These are phyloP conservation scores for Ypsolopha scabrella DNA, from an alignment of 2,888 invertebrate genomes.

Conservation along the genomic window DNA sequence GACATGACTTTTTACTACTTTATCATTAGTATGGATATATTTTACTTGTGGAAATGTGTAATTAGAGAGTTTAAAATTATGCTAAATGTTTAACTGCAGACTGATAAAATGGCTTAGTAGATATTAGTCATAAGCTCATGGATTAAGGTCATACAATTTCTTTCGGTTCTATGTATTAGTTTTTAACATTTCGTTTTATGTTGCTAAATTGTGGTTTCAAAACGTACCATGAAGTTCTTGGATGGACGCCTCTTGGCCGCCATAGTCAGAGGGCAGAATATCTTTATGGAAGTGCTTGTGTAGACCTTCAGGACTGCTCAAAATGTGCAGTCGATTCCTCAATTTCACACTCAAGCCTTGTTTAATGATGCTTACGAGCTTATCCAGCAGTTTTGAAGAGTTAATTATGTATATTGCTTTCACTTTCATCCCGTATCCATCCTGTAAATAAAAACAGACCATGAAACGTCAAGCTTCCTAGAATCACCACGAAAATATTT, in stretches of 20 bases:
- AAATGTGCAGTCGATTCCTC: constrained; percentile 15
- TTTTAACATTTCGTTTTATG: too few species aligned
- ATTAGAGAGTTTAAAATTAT: too few species aligned
- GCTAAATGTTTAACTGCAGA: too few species aligned
- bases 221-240: constrained; percentile 11
- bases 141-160: too few species aligned
- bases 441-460: constrained; percentile 18
- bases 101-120: too few species aligned
- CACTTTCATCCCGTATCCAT: constrained; percentile 36
- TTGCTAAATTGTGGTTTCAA: constrained; percentile 22
- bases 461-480: too few species aligned
- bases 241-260: constrained; percentile 20
- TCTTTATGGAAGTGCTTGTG: constrained; percentile 20
- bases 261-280: constrained; percentile 30
- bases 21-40: too few species aligned
- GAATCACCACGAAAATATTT: too few species aligned
- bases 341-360: constrained; percentile 29
- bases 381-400: constrained; percentile 37
- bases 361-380: constrained; percentile 35
- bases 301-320: constrained; percentile 17
- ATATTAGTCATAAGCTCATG: too few species aligned
- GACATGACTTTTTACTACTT: too few species aligned
- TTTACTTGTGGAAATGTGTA: too few species aligned
- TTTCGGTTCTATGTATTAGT: too few species aligned
- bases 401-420: constrained; percentile 46